These are phyloP conservation scores for Pseudorasbora parva DNA, from an alignment of 2,113 vertebrate genomes.

Conservation along the genomic window DNA sequence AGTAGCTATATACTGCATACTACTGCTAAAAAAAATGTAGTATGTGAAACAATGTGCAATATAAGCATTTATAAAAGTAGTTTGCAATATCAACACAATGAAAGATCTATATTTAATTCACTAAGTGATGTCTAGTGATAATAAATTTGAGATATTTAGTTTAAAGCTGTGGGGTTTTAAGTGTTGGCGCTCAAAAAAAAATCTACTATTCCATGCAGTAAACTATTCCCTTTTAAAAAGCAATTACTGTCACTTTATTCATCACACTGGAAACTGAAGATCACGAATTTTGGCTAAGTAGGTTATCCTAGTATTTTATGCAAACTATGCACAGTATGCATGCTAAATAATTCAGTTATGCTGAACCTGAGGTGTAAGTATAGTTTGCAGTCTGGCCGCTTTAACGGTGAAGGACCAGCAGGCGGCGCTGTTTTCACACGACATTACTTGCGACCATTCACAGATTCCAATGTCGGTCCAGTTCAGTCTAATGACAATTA, in stretches of 20 bases:
- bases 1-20: background rate
- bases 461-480: background rate
- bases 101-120: too few relatives aligned
- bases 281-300: background rate
- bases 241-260: background rate
- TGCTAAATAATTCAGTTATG: background rate
- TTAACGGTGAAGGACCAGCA: conserved; percentile 39
- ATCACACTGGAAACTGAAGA: background rate
- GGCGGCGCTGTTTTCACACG: conserved; percentile 63
- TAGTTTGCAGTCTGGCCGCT: background rate
- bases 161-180: too few relatives aligned
- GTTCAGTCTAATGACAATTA: background rate
- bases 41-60: background rate
- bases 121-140: too few relatives aligned
- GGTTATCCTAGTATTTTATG: background rate
- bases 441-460: background rate
- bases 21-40: background rate
- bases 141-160: too few relatives aligned
- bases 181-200: too few relatives aligned
- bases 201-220: too few relatives aligned
- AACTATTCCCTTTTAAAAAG: background rate
- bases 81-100: background rate
- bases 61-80: background rate
- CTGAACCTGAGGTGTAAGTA: background rate
- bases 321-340: background rate